Base-by-base conservation (phyloP, 2,797 vertebrate species). In the Petrocephalus sullivani region DNA sequence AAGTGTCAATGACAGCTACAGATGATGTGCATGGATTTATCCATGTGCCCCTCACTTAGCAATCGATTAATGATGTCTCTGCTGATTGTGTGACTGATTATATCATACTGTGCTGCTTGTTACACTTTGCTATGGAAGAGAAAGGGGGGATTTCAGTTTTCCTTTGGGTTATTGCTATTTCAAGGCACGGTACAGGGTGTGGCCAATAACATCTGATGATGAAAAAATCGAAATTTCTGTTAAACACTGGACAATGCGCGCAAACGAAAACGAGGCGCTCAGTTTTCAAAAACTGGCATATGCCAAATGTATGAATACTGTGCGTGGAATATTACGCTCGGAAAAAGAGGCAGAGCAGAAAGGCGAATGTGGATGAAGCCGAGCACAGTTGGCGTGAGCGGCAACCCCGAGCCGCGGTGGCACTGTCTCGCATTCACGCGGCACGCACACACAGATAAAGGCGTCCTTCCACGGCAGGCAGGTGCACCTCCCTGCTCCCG, bases 161-260 rank as follows among this genome's bases (percentile, higher is more conserved):
- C 28, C 85, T 83, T 89, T 88, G 71, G 61, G 75, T 89, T 71
- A 88, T 87, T 86, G n/a, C 81, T 82, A 92, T 92, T 90, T 92
- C 89, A 90, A 91, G 86, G 86, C 89, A 92, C 90, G 92, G 84
- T 90, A 88, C 87, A 90, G 93, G 95, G 94, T 95, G 94, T 95
- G 95, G 94, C 93, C 93, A 91, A 92, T 91, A 89, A 90, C 84
- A 61, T 89, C 89, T 88, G 89, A 60, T 86, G 88, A 90, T 86
- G 92, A 89, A 87, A 89, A 93, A 93, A 91, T 91, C 5, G 6
- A 91, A 86, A 54, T 93, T 94, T 93, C 90, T 92, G 93, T 92
- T 94, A 75, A 51, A 91, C 33, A 91, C 88, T 89, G 89, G 89
- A 75, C 87, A 92, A 57, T 64, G 89, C 90, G 87, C 87, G 83